These are phyloP conservation scores for Lytechinus pictus DNA, from an alignment of 35 echinoderm and acorn worm genomes.

Conservation along the genomic window DNA sequence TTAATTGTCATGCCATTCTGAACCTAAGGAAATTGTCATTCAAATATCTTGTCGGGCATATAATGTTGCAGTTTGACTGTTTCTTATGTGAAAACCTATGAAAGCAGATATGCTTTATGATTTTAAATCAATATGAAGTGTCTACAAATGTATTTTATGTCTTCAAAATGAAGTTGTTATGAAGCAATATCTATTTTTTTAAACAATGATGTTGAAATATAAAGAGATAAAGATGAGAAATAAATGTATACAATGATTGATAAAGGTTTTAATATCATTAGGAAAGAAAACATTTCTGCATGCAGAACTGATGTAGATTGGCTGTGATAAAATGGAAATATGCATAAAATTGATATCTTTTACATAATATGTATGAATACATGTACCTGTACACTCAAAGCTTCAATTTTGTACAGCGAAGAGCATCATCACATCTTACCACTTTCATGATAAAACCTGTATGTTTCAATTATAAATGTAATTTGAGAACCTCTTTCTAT, in stretches of 20 bases:
- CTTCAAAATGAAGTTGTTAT: background rate
- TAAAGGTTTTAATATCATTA: background rate
- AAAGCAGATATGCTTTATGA: too few species aligned
- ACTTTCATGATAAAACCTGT: background rate
- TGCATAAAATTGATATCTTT: too few species aligned
- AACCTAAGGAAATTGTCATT: too few species aligned
- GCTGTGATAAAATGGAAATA: background rate
- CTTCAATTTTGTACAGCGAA: background rate
- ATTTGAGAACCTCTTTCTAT: background rate
- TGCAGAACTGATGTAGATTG: background rate
- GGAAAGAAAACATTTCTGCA: background rate
- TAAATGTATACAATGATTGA: background rate
- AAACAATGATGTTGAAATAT: background rate
- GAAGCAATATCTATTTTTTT: conserved; percentile 1
- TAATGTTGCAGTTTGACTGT: too few species aligned
- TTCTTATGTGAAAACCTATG: too few species aligned
- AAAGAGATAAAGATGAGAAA: background rate
- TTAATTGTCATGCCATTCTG: too few species aligned
- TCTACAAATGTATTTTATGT: too few species aligned
- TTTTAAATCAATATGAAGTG: too few species aligned
- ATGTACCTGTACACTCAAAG: background rate
- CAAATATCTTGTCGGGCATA: too few species aligned
- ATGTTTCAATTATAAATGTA: background rate
- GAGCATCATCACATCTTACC: background rate
- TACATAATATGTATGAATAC: too few species aligned